phyloP scores from a whole-genome alignment of 2,888 invertebrate species.

The Lochmaea capreae region DNA sequence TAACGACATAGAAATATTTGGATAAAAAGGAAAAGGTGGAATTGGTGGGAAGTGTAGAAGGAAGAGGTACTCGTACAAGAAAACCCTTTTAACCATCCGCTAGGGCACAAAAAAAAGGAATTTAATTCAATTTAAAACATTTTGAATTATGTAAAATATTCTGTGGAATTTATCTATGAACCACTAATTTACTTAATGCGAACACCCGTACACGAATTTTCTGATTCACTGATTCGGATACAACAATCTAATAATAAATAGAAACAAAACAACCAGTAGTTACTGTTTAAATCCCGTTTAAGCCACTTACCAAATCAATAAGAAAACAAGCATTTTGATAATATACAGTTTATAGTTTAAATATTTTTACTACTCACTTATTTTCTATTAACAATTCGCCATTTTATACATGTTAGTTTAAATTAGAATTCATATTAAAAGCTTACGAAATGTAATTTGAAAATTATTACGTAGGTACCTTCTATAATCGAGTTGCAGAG shows the following conservation, averaged over 20 bases:
- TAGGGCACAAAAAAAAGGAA: no score
- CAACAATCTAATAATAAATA: conserved; percentile 27
- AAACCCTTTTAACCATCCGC: no score
- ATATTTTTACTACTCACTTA: neutral
- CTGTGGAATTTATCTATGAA: neutral
- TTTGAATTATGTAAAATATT: neutral
- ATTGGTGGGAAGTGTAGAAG: no score
- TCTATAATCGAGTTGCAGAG: neutral
- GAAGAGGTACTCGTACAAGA: no score
- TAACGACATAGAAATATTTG: no score
- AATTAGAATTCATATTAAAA: neutral
- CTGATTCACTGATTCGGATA: conserved; percentile 28
- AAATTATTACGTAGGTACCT: neutral
- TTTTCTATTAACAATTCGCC: neutral
- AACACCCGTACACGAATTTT: conserved; percentile 20
- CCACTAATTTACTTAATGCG: neutral
- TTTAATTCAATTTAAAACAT: no score
- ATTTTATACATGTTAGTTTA: neutral
- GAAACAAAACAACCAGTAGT: conserved; percentile 19
- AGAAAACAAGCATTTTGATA: conserved; percentile 12
- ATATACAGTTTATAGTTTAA: conserved; percentile 12
- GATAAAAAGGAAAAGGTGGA: no score
- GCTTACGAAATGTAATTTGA: neutral
- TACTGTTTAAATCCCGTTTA: conserved; percentile 27
- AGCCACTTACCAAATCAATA: conserved; percentile 25